Percentiles rank a stretch among this genome's conserved stretches.
These are phyloP conservation scores for Molossus alvarezi DNA, from an alignment of 2,797 vertebrate species.

Conservation along the genomic window DNA sequence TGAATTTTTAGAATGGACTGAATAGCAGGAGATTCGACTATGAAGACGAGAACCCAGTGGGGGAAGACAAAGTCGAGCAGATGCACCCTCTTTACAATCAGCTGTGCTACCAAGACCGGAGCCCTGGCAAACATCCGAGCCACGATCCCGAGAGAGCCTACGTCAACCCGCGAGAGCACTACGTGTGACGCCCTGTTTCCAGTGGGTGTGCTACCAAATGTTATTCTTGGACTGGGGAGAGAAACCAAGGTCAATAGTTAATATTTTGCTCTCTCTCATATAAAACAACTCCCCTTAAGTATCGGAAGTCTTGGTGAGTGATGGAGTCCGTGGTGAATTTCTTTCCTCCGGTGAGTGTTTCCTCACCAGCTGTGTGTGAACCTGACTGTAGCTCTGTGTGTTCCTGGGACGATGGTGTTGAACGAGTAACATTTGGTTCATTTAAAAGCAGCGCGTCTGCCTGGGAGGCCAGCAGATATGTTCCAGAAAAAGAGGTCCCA, in stretches of 20 bases:
- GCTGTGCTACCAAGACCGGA: constrained; percentile 86
- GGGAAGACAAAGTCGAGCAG: constrained; percentile 84
- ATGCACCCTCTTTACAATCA: constrained; percentile 86
- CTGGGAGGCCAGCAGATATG: constrained; percentile 31
- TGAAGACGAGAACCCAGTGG: constrained; percentile 84
- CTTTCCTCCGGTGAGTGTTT: constrained; percentile 66
- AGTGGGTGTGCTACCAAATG: constrained; percentile 31
- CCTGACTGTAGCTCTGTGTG: constrained; percentile 62
- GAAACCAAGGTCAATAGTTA: constrained; percentile 69
- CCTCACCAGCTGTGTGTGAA: constrained; percentile 71
- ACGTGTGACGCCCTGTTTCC: constrained; percentile 87
- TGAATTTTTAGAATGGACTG: constrained; percentile 87
- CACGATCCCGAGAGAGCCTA: constrained; percentile 83
- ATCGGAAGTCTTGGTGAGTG: constrained; percentile 31
- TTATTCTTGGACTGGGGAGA: constrained; percentile 54
- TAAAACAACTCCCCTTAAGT: constrained; percentile 43
- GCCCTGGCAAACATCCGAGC: constrained; percentile 74
- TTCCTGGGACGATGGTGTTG: constrained; percentile 55
- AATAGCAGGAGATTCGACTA: constrained; percentile 86
- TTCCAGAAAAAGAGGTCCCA: constrained; percentile 61
- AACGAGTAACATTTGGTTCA: constrained; percentile 77
- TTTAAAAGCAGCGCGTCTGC: constrained; percentile 72
- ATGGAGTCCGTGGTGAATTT: not conserved
- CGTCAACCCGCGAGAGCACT: constrained; percentile 90
- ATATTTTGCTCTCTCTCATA: constrained; percentile 55